Base-by-base conservation (phyloP, 1,140 invertebrate genomes). In the Drosophila cardini region DNA sequence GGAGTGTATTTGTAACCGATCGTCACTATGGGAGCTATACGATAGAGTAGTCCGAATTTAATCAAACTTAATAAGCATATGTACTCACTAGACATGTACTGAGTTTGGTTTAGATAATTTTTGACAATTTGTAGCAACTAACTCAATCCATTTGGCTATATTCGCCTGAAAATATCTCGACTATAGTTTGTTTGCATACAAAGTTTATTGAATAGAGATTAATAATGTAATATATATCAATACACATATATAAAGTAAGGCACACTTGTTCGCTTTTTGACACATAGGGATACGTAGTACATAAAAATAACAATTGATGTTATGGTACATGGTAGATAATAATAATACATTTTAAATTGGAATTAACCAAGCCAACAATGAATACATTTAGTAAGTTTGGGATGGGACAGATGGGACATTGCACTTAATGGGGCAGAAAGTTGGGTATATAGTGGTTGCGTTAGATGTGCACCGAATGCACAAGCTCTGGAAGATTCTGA, bases 401-500 rank as follows among this genome's bases (percentile, higher is more conserved):
- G 56, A 34, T 26, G 21, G 21, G 21, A 26, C 21, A 26, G 0
- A 26, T 2, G 21, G 21, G 26, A 52, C 38, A 73, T 73, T 73
- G 71, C 71, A 73, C 71, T 30, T 36, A 21, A 15, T n/a, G 45
- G 30, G n/a, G 13, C 5, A 30, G 36, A 34, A n/a, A 38, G 46
- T n/a, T 16, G 32, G 30, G 15, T 32, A 21, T 36, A 18, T 46
- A 38, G 13, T 26, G 1, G 6, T 4, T 46, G 45, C 15, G 45
- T 57, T 62, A 87, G 9, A 87, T 87, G 43, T 90, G 83, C 45
- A 87, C 78, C 8, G 87, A 80, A 61, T 91, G 81, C 48, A 94
- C 92, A 53, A 96, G 90, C 85, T 96, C 94, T 65, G 93, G 93
- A 34, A 96, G 93, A 86, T 96, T 96, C 36, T 93, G 93, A 83